phyloP scores from a whole-genome alignment of 1,140 invertebrate genomes.

The Drosophila ambigua region DNA sequence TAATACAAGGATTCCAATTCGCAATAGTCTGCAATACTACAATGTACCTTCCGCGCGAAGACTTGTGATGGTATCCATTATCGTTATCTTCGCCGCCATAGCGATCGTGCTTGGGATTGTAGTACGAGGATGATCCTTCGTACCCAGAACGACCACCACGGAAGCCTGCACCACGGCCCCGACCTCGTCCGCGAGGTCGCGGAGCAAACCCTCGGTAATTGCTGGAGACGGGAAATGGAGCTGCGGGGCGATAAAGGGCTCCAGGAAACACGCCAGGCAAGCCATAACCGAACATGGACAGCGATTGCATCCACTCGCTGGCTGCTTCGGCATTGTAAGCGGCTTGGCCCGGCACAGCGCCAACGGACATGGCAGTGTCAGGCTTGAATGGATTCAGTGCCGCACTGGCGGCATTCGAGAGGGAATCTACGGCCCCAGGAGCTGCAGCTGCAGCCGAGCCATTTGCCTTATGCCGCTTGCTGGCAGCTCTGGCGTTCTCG shows the following conservation, averaged over 20 bases:
- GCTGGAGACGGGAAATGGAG: constrained; percentile 60
- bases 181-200: constrained; percentile 54
- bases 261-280: constrained; percentile 68
- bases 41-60: constrained; percentile 57
- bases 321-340: constrained; percentile 68
- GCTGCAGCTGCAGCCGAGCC: constrained; percentile 15
- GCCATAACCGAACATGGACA: constrained; percentile 78
- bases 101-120: constrained; percentile 56
- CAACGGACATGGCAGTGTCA: constrained; percentile 50
- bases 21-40: too few relatives aligned
- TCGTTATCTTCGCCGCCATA: constrained; percentile 58
- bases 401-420: constrained; percentile 2
- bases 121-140: constrained; percentile 65
- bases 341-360: constrained; percentile 38
- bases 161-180: constrained; percentile 53
- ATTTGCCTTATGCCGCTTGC: constrained; percentile 45
- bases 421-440: background rate
- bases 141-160: constrained; percentile 58
- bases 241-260: constrained; percentile 61
- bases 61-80: constrained; percentile 62
- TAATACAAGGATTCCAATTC: too few relatives aligned
- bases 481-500: constrained; percentile 14
- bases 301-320: constrained; percentile 78
- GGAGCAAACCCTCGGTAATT: constrained; percentile 77
- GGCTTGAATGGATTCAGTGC: constrained; percentile 62